Evolutionary conservation across 2,888 invertebrate genomes (phyloP), one percentile per base, ranked within the genome.

Genomic region (Ophioninae sp.): DNA sequence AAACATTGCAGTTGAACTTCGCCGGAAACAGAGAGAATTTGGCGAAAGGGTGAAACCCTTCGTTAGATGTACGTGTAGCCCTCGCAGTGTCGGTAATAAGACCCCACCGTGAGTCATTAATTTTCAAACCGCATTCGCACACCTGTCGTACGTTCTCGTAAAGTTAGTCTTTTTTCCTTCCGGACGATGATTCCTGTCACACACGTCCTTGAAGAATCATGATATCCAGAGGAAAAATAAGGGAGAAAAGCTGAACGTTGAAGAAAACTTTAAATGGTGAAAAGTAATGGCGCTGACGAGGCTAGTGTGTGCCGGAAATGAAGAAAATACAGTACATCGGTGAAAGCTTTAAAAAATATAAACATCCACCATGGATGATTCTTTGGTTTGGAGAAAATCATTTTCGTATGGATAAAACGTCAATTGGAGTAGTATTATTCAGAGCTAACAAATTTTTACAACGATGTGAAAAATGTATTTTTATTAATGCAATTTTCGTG

Each of bases 11-110:
- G 39, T 72, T 39, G 59, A 72, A 41, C 39, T 37, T 41, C 39
- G 59, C 59, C 41, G 2, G 56, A 39, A 23, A 30, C 10, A 44
- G 65, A 20, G 69, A 51, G 41, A 69, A 77, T 71, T 71, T 78
- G 61, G 56, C 71, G 63, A 67, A 23, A 39, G 39, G 65, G 69
- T 51, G 77, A 77, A 78, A 74, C 81, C 78, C 81, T 81, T 78
- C 74, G 75, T 77, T 71, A 68, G 59, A 37, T 58, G 56, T 39
- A 44, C 61, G 20, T 71, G 84, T 79, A 81, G 79, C 84, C 84
- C 79, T 79, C 72, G 23, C 81, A 84, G 84, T 84, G 81, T 79
- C 79, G 23, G 84, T 81, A 84, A 84, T 79, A 44, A 67, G 75
- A 84, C 75, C 65, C 78, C 39, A 59, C 72, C 68, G 73, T 68